These are phyloP conservation scores for Protonemura montana DNA, from an alignment of 2,888 invertebrate genomes.

Conservation along the genomic window DNA sequence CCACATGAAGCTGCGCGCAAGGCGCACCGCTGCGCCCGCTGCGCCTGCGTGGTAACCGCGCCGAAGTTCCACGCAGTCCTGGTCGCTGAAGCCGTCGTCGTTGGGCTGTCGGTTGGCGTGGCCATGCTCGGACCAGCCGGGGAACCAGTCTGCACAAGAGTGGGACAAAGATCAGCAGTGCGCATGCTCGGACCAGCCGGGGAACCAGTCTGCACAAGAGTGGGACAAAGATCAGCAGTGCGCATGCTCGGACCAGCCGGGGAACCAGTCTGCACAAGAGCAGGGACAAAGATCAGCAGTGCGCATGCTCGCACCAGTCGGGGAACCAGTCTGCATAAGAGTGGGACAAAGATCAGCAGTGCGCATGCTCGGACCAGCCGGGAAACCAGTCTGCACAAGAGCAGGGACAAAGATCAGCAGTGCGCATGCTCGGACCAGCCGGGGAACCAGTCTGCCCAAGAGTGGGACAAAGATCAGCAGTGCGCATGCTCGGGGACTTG, in stretches of 20 bases:
- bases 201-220: too few relatives aligned
- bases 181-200: background rate
- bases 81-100: constrained; percentile 81
- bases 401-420: too few relatives aligned
- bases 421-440: constrained; percentile 77
- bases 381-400: too few relatives aligned
- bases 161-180: constrained; percentile 48
- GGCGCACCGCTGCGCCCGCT: constrained; percentile 53
- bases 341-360: constrained; percentile 47
- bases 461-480: constrained; percentile 47
- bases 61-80: constrained; percentile 82
- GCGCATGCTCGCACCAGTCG: constrained; percentile 75
- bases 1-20: constrained; percentile 76
- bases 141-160: constrained; percentile 76
- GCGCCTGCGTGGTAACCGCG: constrained; percentile 65
- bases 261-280: too few relatives aligned
- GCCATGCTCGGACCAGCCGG: constrained; percentile 77
- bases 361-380: too few relatives aligned
- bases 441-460: constrained; percentile 78
- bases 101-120: constrained; percentile 76
- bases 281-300: too few relatives aligned
- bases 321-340: constrained; percentile 78
- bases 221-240: too few relatives aligned
- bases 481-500: too few relatives aligned
- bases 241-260: too few relatives aligned